Evolutionary conservation across 2,888 invertebrate species (phyloP).

Genomic region (Luperina testacea): DNA sequence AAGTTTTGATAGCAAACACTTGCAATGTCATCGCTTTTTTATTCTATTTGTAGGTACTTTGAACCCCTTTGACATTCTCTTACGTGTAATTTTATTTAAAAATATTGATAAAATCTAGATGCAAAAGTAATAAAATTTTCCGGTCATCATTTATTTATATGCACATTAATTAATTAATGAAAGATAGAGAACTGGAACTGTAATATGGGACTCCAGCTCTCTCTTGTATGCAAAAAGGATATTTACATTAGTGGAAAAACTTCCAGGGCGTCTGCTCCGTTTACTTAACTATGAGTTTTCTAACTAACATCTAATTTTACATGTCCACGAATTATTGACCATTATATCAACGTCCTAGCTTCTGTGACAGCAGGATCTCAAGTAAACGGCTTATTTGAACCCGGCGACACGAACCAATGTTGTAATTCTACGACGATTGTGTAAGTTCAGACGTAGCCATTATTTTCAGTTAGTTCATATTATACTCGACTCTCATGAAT

Average conservation of each 20-base stretch:
- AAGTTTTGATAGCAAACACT: constrained; percentile 65
- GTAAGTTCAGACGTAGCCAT: constrained; percentile 65
- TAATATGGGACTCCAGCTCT: not conserved
- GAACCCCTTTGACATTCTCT: constrained; percentile 18
- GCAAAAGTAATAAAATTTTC: not conserved
- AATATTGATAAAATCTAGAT: constrained; percentile 4
- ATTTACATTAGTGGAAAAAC: constrained; percentile 23
- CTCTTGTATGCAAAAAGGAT: constrained; percentile 26
- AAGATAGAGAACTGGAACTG: constrained; percentile 3
- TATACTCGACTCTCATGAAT: constrained; percentile 69
- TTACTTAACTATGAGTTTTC: constrained; percentile 19
- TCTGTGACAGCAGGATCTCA: constrained; percentile 40
- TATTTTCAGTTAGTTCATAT: constrained; percentile 72
- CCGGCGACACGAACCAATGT: constrained; percentile 49
- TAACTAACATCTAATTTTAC: constrained; percentile 16
- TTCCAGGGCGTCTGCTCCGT: not conserved
- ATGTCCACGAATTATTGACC: constrained; percentile 35
- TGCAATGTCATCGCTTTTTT: constrained; percentile 61
- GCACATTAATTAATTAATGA: constrained; percentile 17
- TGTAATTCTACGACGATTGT: constrained; percentile 68
- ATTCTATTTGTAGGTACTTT: constrained; percentile 31
- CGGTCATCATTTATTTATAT: not conserved
- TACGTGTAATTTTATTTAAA: constrained; percentile 5
- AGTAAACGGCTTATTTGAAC: constrained; percentile 50
- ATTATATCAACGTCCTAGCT: constrained; percentile 24